Conservation (phyloP, 1,140 invertebrate species). For the Bombus pascuorum region DNA sequence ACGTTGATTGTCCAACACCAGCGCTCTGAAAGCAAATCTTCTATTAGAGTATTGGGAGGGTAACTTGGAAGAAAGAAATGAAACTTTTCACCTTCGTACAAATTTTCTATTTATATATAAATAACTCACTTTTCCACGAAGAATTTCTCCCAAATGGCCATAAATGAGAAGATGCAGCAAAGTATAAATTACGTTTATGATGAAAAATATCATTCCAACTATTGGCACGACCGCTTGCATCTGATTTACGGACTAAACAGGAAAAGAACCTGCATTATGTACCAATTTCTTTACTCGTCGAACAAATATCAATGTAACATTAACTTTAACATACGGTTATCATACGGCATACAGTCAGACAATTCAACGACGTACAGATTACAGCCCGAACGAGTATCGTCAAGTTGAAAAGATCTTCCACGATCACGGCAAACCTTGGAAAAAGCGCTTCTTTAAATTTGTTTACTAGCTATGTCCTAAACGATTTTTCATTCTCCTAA, state of each 20-base stretch:
- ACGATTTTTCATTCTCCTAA: background rate
- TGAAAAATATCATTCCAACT: slow-evolving; percentile 39
- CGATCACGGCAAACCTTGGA: slow-evolving; percentile 69
- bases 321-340: slow-evolving; percentile 49
- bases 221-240: slow-evolving; percentile 12
- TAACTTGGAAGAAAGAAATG: no score
- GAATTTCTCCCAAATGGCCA: slow-evolving; percentile 49
- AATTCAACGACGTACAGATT: slow-evolving; percentile 54
- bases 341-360: slow-evolving; percentile 65
- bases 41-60: fast-evolving
- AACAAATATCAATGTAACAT: background rate
- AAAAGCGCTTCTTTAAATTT: slow-evolving; percentile 38
- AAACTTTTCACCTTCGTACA: no score
- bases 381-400: slow-evolving; percentile 58
- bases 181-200: slow-evolving; percentile 44
- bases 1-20: slow-evolving; percentile 60
- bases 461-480: background rate
- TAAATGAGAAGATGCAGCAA: slow-evolving; percentile 53
- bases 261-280: background rate
- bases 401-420: slow-evolving; percentile 76
- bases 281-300: background rate
- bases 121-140: slow-evolving; percentile 39
- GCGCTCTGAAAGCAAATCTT: slow-evolving; percentile 60
- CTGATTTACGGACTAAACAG: slow-evolving; percentile 19
- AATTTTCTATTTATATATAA: no score